phyloP scores from a whole-genome alignment of 2,113 vertebrate genomes.

The Marmota flaviventris region DNA sequence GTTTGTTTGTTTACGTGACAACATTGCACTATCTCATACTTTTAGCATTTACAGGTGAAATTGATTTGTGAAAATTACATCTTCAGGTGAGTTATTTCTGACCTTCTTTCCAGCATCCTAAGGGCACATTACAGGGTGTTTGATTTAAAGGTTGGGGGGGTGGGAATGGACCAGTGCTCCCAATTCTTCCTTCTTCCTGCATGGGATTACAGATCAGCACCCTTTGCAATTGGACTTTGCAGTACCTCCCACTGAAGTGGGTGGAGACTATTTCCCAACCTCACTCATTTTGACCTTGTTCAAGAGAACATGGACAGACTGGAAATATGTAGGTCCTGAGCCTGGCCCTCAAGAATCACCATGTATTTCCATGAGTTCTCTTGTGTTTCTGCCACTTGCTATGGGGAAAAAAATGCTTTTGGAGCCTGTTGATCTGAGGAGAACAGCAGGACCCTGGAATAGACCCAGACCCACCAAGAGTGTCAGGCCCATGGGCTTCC shows the following conservation, averaged over 20 bases:
- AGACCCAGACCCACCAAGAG: background rate
- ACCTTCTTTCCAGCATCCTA: conserved; percentile 33
- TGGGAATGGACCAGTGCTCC: background rate
- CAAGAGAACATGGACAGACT: background rate
- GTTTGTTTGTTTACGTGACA: background rate
- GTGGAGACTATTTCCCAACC: background rate
- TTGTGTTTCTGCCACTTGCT: background rate
- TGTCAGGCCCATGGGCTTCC: background rate
- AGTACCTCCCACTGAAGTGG: background rate
- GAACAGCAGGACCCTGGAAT: background rate
- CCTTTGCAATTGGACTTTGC: background rate
- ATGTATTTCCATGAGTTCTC: background rate
- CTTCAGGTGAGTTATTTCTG: background rate
- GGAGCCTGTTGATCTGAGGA: background rate
- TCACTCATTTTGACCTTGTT: background rate
- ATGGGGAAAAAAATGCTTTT: background rate
- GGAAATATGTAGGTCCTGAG: background rate
- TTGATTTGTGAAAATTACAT: background rate
- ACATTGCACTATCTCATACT: background rate
- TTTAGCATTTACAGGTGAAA: conserved; percentile 24
- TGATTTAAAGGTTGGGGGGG: background rate
- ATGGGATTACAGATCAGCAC: background rate
- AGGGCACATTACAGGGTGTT: background rate
- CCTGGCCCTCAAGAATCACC: background rate
- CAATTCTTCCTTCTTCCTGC: background rate